Percentiles rank a stretch among this genome's conserved stretches.
Evolutionary conservation across 2,888 invertebrate genomes (phyloP).

Genomic region (Cryptus viduatorius): DNA sequence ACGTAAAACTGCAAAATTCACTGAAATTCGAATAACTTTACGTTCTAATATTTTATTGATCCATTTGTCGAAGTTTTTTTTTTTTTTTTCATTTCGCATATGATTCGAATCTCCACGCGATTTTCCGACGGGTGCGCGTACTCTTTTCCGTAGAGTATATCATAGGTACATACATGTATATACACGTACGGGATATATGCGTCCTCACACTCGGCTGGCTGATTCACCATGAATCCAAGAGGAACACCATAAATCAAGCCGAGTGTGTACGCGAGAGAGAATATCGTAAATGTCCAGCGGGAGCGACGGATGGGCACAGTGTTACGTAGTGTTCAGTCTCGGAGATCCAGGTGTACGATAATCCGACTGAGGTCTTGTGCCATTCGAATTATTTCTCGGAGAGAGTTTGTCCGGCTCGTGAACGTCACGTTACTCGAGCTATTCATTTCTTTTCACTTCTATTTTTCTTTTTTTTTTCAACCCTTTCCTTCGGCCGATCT

Average conservation of each 20-base stretch:
- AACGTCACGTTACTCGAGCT: slow-evolving; percentile 55
- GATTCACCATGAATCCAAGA: slow-evolving; percentile 63
- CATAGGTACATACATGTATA: not conserved
- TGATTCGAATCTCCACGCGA: not conserved
- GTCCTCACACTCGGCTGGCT: slow-evolving; percentile 52
- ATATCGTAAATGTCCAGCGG: slow-evolving; percentile 66
- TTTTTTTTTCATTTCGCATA: no score
- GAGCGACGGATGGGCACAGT: slow-evolving; percentile 63
- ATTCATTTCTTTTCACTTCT: slow-evolving; percentile 45
- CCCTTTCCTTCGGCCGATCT: not conserved
- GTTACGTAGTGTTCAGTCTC: slow-evolving; percentile 55
- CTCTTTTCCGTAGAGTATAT: slow-evolving; percentile 24
- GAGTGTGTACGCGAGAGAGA: slow-evolving; percentile 55
- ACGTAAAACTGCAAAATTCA: no score
- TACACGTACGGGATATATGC: slow-evolving; percentile 9
- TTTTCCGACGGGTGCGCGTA: slow-evolving; percentile 23
- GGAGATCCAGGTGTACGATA: slow-evolving; percentile 66
- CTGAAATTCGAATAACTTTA: no score
- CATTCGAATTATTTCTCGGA: slow-evolving; percentile 61
- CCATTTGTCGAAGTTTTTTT: no score
- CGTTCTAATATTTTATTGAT: no score
- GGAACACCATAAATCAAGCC: slow-evolving; percentile 61
- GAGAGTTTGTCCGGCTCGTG: slow-evolving; percentile 44
- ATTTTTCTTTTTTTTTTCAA: slow-evolving; percentile 27
- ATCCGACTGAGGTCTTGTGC: slow-evolving; percentile 50